Percentiles rank a stretch among this genome's conserved stretches.
These are phyloP conservation scores for Zeugodacus cucurbitae DNA, from an alignment of 1,140 invertebrate species.

Conservation along the genomic window DNA sequence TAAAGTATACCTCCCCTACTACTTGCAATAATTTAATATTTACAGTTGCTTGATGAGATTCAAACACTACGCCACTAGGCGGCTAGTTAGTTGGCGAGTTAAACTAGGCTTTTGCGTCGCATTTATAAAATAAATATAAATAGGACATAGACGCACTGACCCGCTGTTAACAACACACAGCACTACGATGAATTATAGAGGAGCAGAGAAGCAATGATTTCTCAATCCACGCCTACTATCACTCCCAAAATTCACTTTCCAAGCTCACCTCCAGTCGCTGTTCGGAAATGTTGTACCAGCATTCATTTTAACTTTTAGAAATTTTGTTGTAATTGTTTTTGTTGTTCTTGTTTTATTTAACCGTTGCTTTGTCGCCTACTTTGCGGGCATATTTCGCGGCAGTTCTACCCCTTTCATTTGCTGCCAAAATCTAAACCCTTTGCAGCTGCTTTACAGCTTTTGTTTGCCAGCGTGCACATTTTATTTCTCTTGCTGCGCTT, in stretches of 20 bases:
- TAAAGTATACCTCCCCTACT: background rate
- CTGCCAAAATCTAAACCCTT: background rate
- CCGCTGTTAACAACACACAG: background rate
- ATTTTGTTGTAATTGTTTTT: background rate
- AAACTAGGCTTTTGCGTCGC: background rate
- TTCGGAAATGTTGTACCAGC: background rate
- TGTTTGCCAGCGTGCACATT: background rate
- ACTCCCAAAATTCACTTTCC: background rate
- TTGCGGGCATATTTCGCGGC: background rate
- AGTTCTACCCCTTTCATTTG: background rate
- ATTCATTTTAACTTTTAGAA: background rate
- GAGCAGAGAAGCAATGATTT: background rate
- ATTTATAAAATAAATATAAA: background rate
- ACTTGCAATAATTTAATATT: background rate
- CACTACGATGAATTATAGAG: background rate
- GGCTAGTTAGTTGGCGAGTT: background rate
- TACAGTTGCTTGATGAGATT: background rate
- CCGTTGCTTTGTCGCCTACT: background rate
- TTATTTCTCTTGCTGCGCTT: background rate
- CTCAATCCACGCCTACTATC: too few species aligned
- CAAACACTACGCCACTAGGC: background rate
- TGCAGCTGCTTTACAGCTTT: background rate
- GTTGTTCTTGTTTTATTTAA: background rate
- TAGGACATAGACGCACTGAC: background rate
- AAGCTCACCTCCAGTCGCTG: background rate